Percentiles rank a stretch among this genome's conserved stretches.
phyloP scores from a whole-genome alignment of 2,888 invertebrate genomes.

The Macropis europaea region DNA sequence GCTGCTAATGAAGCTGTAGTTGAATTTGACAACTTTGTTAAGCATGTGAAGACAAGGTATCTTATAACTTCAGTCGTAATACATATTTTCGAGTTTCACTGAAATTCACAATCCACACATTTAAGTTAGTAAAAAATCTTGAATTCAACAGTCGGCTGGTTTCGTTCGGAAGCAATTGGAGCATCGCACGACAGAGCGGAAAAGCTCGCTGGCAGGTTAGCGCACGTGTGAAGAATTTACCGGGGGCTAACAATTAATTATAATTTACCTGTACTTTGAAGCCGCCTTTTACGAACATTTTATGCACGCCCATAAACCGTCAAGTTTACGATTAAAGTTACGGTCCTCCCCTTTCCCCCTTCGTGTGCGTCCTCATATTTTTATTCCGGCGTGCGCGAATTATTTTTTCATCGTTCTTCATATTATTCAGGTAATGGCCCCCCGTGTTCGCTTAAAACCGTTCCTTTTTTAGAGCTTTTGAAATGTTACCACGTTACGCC shows the following conservation, averaged over 20 bases:
- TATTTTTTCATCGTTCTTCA: conserved; percentile 11
- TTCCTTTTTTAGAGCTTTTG: conserved; percentile 26
- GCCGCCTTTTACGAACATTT: conserved; percentile 31
- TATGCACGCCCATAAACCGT: conserved; percentile 37
- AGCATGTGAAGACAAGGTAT: no score
- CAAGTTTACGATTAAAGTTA: conserved; percentile 50
- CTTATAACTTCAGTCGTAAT: no score
- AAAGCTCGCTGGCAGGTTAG: background rate
- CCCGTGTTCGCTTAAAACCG: conserved; percentile 14
- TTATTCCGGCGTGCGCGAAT: conserved; percentile 31
- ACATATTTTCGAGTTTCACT: no score
- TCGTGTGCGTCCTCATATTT: conserved; percentile 22
- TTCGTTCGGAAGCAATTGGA: no score
- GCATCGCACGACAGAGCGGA: background rate
- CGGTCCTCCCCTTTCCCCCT: background rate
- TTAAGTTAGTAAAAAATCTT: no score
- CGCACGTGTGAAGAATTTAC: conserved; percentile 3
- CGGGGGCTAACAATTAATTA: conserved; percentile 31
- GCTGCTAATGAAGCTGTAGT: no score
- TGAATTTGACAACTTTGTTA: no score
- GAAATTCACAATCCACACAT: no score
- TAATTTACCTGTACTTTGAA: conserved; percentile 20
- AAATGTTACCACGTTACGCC: conserved; percentile 35
- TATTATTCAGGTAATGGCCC: conserved; percentile 26
- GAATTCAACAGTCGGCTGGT: no score